Conservation (phyloP, 2,113 vertebrate species). For the Sinocyclocheilus maitianheensis region DNA sequence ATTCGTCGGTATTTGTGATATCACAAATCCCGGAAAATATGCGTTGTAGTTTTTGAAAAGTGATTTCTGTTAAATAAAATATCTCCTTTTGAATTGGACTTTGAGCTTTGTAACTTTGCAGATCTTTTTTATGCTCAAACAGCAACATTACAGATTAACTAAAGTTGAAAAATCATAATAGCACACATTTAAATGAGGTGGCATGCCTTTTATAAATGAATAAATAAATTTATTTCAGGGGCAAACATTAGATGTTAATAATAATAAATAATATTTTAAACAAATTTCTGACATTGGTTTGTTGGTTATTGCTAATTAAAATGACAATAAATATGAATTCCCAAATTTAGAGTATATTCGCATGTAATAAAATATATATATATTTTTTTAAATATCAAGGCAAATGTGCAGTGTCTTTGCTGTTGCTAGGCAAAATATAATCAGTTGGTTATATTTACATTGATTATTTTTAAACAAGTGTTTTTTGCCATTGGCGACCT, state of each 20-base stretch:
- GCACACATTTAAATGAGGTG: background rate
- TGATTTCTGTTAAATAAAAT: too few relatives aligned
- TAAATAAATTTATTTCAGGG: background rate
- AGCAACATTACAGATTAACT: too few relatives aligned
- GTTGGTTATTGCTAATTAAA: background rate
- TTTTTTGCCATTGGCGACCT: background rate
- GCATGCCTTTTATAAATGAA: background rate
- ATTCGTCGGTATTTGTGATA: too few relatives aligned
- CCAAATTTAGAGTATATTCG: background rate
- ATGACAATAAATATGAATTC: background rate
- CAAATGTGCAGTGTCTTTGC: background rate
- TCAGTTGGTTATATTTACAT: background rate
- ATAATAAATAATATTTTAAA: background rate
- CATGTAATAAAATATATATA: background rate
- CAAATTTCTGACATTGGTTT: background rate
- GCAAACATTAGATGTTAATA: background rate
- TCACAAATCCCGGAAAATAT: too few relatives aligned
- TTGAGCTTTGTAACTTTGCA: too few relatives aligned
- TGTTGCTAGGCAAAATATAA: constrained; percentile 5
- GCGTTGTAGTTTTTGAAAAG: too few relatives aligned
- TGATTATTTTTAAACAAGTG: background rate
- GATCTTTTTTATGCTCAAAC: too few relatives aligned
- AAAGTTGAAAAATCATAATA: too few relatives aligned
- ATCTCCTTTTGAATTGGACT: too few relatives aligned
- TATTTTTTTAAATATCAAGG: background rate